Base-by-base conservation (phyloP, 2,113 vertebrate genomes). In the Centrocercus urophasianus region DNA sequence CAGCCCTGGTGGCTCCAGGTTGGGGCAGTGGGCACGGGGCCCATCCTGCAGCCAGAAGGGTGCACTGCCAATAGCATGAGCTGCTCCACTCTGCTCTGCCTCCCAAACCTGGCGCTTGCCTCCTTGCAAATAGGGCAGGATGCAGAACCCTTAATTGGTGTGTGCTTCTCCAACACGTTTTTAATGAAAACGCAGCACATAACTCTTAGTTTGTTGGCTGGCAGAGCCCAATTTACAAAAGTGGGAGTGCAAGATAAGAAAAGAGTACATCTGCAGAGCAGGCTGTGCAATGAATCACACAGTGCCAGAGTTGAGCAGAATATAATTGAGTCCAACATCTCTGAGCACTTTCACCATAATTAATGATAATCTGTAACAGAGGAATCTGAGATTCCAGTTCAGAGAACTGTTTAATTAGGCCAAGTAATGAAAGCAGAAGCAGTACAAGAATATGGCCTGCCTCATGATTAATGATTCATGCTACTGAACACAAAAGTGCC, bases 271-370 rank as follows among this genome's bases (percentile, higher is more conserved):
- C 98, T 98, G 98, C 98, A 98, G 96, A 98, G 98, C 98, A 98
- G 99, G 98, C 98, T 97, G 98, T 97, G 98, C 99, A 99, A 99
- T 99, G 99, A 99, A 99, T 99, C 99, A 99, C 98, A 96, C 98
- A 77, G 97, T 99, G 99, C 99, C 99, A 99, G 98, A 98, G 99
- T 99, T 99, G 99, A 99, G 99, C 98, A 98, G 98, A 99, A 99
- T 99, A 99, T 99, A 99, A 99, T 99, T 99, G 99, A 99, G 99
- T 99, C 99, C 99, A 99, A 99, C 99, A 99, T 99, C 99, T 99
- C 99, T 98, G 98, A 99, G 99, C 99, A 99, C 99, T 99, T 99
- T 99, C 99, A 99, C 99, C 99, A 99, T 99, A 99, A 99, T 99
- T 99, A 99, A 99, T 99, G 99, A 99, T 99, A 99, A 99, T 99